phyloP scores from a whole-genome alignment of 2,113 vertebrate genomes.

The Carassius gibelio region DNA sequence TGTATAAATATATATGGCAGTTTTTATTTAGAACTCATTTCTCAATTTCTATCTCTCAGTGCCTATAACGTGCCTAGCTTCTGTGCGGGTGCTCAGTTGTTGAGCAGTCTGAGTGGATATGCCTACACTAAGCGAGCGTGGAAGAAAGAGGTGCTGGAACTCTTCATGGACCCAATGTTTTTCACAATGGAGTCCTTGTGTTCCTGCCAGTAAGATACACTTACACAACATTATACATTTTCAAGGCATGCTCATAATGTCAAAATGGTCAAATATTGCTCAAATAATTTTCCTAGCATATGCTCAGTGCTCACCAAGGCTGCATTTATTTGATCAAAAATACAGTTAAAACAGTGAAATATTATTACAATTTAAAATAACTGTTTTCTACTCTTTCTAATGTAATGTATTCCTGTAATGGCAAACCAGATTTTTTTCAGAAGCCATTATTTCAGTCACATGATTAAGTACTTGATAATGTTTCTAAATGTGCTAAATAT shows the following conservation, averaged over 20 bases:
- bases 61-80: slow-evolving; percentile 95
- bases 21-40: neutral
- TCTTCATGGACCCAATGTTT: slow-evolving; percentile 94
- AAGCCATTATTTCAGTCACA: neutral
- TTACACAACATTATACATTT: neutral
- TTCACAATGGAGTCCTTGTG: slow-evolving; percentile 94
- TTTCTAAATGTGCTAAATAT: neutral
- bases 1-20: neutral
- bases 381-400: too few relatives aligned
- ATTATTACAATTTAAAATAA: neutral
- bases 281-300: neutral
- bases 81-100: slow-evolving; percentile 86
- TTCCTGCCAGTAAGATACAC: slow-evolving; percentile 77
- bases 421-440: neutral
- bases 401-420: neutral
- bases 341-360: neutral
- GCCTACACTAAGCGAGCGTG: slow-evolving; percentile 95
- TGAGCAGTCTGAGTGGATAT: slow-evolving; percentile 94
- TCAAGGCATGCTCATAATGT: neutral
- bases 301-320: neutral
- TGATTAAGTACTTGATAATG: neutral
- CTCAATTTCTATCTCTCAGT: slow-evolving; percentile 66
- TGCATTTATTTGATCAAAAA: neutral
- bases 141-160: slow-evolving; percentile 93
- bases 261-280: neutral